Evolutionary conservation across 2,797 vertebrate species (phyloP).

Genomic region (Coluber constrictor): DNA sequence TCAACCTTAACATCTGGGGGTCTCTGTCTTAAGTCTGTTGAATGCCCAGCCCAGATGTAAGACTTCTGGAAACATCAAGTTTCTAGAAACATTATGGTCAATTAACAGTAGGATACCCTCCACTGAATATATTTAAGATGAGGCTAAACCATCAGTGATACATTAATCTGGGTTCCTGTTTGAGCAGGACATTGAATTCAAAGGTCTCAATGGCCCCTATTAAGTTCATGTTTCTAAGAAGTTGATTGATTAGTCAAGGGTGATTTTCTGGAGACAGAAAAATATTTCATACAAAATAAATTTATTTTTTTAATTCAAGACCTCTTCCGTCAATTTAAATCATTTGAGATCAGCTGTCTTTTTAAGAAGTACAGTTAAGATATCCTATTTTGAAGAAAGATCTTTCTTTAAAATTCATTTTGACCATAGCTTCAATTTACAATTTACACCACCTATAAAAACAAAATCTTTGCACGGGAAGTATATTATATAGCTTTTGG

Average conservation of each 20-base stretch:
- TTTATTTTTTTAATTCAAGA: neutral
- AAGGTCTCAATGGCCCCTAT: neutral
- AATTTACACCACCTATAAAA: neutral
- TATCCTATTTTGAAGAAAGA: neutral
- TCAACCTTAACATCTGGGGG: neutral
- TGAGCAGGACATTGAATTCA: neutral
- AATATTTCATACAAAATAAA: neutral
- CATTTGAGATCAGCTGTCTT: neutral
- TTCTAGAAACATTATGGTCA: neutral
- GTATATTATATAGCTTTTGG: neutral
- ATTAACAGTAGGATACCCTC: neutral
- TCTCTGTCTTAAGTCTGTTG: neutral
- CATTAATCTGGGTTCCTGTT: neutral
- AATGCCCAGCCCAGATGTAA: neutral
- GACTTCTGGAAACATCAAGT: neutral
- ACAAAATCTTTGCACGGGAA: neutral
- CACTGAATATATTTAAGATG: neutral
- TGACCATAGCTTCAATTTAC: neutral
- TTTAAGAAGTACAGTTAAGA: neutral
- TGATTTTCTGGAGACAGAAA: neutral
- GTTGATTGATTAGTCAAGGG: neutral
- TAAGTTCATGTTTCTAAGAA: neutral
- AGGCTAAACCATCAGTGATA: neutral
- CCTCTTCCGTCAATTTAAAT: neutral
- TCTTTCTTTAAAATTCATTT: neutral